Percentiles rank a stretch among this genome's conserved stretches.
phyloP scores from a whole-genome alignment of 2,797 vertebrate species.

The Gallinago solitaria region DNA sequence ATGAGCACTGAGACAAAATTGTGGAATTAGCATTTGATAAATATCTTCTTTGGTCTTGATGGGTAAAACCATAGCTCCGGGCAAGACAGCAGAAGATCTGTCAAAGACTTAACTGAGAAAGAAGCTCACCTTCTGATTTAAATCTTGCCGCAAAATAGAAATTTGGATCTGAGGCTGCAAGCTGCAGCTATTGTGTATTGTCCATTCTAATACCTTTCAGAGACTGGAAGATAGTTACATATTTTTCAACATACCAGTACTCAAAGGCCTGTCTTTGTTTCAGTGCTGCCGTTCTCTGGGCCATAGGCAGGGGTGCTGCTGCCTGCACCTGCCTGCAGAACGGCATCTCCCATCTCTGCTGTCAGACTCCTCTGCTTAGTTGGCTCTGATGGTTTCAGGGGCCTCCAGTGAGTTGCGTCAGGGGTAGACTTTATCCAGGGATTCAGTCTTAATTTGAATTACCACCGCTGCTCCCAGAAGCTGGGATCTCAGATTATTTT shows the following conservation, averaged over 20 bases:
- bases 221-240: neutral
- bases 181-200: neutral
- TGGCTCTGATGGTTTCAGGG: neutral
- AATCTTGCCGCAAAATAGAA: neutral
- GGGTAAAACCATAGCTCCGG: neutral
- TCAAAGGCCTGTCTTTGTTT: neutral
- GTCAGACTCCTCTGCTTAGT: neutral
- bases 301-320: neutral
- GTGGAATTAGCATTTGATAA: neutral
- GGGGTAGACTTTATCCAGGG: neutral
- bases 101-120: neutral
- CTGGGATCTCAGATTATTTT: neutral
- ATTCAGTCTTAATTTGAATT: conserved; percentile 14
- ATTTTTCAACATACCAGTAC: neutral
- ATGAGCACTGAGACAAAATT: neutral
- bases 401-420: neutral
- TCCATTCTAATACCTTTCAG: neutral
- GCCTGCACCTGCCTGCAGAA: neutral
- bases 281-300: neutral
- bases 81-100: neutral
- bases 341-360: neutral
- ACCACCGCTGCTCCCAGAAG: neutral
- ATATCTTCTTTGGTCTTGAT: neutral
- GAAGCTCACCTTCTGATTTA: neutral
- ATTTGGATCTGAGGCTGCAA: neutral